Conservation (phyloP, 2,113 vertebrate genomes). For the Mobula hypostoma region DNA sequence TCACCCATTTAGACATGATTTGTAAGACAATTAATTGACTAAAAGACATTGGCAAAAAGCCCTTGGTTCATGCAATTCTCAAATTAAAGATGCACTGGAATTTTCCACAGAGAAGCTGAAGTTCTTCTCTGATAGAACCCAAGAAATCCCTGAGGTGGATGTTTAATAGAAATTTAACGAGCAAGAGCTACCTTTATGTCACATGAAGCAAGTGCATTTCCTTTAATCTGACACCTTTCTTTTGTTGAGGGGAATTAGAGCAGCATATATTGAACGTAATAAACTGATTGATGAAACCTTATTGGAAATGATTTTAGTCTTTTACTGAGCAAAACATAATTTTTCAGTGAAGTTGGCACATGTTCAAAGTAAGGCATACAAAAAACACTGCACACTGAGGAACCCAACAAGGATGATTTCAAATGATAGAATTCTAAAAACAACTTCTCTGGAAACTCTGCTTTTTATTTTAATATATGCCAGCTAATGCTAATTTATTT, state of each 20-base stretch:
- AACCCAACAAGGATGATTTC: neutral
- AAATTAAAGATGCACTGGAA: conserved; percentile 14
- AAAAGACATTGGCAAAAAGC: conserved; percentile 13
- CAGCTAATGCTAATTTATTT: neutral
- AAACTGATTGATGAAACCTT: neutral
- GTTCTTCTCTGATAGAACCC: neutral
- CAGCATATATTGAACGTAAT: neutral
- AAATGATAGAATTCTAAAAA: neutral
- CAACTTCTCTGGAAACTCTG: neutral
- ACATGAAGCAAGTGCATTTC: conserved; percentile 53
- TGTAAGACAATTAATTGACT: conserved; percentile 22
- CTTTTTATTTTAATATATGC: neutral
- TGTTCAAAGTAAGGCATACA: neutral
- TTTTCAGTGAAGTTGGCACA: neutral
- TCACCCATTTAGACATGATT: neutral
- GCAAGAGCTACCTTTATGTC: conserved; percentile 40
- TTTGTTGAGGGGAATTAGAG: neutral
- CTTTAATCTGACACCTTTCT: conserved; percentile 50
- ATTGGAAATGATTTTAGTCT: neutral
- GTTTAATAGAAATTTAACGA: conserved; percentile 4
- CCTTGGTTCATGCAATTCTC: neutral
- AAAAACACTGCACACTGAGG: neutral
- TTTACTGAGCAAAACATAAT: neutral
- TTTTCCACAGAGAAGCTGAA: conserved; percentile 5
- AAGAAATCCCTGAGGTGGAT: neutral